Base-by-base conservation (phyloP, 2,113 vertebrate genomes). In the Chrysemys picta region DNA sequence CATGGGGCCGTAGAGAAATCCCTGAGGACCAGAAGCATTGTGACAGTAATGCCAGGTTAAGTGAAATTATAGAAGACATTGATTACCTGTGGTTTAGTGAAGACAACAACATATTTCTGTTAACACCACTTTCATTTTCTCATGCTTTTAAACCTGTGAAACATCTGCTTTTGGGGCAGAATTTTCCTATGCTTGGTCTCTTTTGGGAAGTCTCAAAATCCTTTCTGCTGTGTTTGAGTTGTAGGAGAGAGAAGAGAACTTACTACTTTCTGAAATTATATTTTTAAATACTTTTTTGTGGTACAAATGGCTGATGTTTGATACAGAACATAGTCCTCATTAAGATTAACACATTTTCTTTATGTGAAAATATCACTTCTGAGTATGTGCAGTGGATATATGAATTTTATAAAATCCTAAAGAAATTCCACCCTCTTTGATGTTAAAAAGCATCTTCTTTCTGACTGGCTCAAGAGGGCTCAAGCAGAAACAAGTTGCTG, bases 351-450 rank as follows among this genome's bases (percentile, higher is more conserved):
- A 75, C 9, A 42, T 75, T 42, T 38, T 21, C 22, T 75, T 75
- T 75, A 21, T 72, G 4, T 75, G 38, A 38, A 10, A 65, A 17
- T 65, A n/a, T 35, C 62, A 35, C 31, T 65, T 65, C 62, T 17
- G 29, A 65, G 3, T 7, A 35, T 35, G 21, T 9, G 89, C 84
- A 38, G 47, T 91, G 53, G 54, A 82, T 3, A 2, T 62, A 21
- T 93, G 1, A 42, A 24, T 89, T 65, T 65, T 38, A 11, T 9
- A 22, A 27, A n/a, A 38, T 56, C 24, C 53, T 10, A 42, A 9
- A 1, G 29, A 9, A 12, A 0, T 29, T 49, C 52, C 42, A 49
- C 29, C 10, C 42, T 19, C 5, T 17, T 52, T 21, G 10, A 17
- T 31, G 76, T 57, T 80, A 11, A 52, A 3, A 6, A 27, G 49